Evolutionary conservation across 2,113 vertebrate species (phyloP).

Genomic region (Copsychus sechellarum): DNA sequence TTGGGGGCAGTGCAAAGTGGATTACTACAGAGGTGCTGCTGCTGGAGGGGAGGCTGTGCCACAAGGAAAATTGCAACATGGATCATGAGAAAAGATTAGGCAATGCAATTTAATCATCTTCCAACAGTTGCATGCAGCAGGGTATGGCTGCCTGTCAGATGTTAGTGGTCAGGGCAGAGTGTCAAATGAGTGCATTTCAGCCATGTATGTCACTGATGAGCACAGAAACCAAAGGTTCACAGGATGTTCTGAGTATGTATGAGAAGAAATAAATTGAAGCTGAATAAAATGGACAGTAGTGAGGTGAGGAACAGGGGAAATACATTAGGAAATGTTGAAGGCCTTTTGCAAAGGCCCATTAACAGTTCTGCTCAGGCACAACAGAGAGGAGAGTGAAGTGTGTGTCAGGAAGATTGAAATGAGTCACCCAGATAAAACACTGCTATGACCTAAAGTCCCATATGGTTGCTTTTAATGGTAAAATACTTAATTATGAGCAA

Average conservation of each 20-base stretch:
- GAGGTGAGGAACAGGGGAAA: neutral
- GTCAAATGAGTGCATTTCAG: neutral
- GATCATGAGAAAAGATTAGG: slow-evolving; percentile 49
- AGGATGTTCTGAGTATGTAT: neutral
- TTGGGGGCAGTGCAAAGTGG: neutral
- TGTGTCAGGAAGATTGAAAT: neutral
- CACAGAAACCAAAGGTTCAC: neutral
- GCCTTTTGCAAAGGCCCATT: neutral
- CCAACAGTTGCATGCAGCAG: slow-evolving; percentile 50
- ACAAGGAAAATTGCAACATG: neutral
- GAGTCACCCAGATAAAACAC: neutral
- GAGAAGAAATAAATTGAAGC: neutral
- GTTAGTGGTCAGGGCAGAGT: neutral
- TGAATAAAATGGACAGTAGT: neutral
- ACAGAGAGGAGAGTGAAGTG: neutral
- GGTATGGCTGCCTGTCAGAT: slow-evolving; percentile 17
- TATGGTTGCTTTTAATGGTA: neutral
- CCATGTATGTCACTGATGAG: neutral
- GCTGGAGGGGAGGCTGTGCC: neutral
- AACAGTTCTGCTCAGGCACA: neutral
- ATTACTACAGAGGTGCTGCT: neutral
- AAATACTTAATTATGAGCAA: neutral
- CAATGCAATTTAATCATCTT: slow-evolving; percentile 45
- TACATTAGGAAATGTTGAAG: neutral
- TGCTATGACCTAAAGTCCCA: neutral